Conservation (phyloP, 2,113 vertebrate genomes). For the Eupsittula cactorum region DNA sequence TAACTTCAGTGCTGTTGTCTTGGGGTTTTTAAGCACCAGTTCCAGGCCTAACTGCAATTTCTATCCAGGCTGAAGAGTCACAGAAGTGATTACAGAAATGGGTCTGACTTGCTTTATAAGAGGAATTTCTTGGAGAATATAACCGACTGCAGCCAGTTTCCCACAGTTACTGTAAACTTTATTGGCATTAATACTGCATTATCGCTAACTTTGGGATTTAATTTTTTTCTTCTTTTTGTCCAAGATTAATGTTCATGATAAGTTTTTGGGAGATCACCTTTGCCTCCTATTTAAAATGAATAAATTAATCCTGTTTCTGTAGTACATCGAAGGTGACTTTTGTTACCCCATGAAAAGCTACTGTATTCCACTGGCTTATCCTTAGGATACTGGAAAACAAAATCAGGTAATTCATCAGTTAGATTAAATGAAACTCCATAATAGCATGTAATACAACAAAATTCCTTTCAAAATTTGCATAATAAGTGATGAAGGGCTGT, state of each 20-base stretch:
- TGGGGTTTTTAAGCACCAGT: neutral
- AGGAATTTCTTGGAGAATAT: neutral
- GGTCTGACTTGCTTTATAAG: neutral
- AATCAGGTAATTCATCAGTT: conserved; percentile 9
- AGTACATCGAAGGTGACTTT: neutral
- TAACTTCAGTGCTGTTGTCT: neutral
- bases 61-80: neutral
- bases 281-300: neutral
- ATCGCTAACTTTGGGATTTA: neutral
- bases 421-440: conserved; percentile 22
- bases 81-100: neutral
- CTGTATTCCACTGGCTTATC: neutral
- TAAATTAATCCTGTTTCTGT: neutral
- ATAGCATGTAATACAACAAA: conserved; percentile 5
- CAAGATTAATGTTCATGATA: neutral
- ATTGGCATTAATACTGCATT: neutral
- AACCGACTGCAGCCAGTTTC: neutral
- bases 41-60: neutral
- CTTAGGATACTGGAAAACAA: neutral
- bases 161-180: neutral
- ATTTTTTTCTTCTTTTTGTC: neutral
- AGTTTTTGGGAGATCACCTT: neutral
- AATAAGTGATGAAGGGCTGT: neutral
- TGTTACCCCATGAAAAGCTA: neutral
- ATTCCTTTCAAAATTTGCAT: conserved; percentile 5